Conservation (phyloP, 2,113 vertebrate genomes). For the Halcyon senegalensis region DNA sequence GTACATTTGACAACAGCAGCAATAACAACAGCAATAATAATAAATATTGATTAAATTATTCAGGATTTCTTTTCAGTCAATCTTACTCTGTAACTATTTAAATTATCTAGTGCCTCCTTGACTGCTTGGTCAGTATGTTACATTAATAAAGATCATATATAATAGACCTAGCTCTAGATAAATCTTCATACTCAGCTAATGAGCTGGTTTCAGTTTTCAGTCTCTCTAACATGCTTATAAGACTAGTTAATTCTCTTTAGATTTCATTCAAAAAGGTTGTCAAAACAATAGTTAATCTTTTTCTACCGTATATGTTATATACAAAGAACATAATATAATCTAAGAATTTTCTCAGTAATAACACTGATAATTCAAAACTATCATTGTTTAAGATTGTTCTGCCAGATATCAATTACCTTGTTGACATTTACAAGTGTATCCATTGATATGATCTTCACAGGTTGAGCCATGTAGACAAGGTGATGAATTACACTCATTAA, state of each 20-base stretch:
- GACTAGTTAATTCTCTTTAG: not conserved
- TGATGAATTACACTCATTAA: slow-evolving; percentile 86
- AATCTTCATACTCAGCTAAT: not conserved
- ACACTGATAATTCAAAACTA: not conserved
- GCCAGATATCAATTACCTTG: slow-evolving; percentile 63
- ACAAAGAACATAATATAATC: not conserved
- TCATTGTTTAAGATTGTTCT: not conserved
- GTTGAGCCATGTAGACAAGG: slow-evolving; percentile 80
- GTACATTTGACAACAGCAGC: not conserved
- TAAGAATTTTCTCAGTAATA: not conserved
- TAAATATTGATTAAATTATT: not conserved
- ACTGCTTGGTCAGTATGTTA: not conserved
- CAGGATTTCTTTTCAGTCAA: not conserved
- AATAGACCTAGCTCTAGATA: not conserved
- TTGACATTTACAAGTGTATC: slow-evolving; percentile 84
- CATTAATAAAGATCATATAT: not conserved
- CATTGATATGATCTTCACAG: slow-evolving; percentile 84
- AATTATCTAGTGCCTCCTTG: not conserved
- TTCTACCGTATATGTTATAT: not conserved
- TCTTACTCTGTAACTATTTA: not conserved
- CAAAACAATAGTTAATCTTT: not conserved
- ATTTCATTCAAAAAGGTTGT: not conserved
- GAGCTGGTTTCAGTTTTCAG: not conserved
- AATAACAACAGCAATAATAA: not conserved
- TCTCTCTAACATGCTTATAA: not conserved